A percentile compares a stretch with the other conserved stretches of the same genome.
Conservation (phyloP, 2,888 invertebrate genomes). For the Orthosia gothica region DNA sequence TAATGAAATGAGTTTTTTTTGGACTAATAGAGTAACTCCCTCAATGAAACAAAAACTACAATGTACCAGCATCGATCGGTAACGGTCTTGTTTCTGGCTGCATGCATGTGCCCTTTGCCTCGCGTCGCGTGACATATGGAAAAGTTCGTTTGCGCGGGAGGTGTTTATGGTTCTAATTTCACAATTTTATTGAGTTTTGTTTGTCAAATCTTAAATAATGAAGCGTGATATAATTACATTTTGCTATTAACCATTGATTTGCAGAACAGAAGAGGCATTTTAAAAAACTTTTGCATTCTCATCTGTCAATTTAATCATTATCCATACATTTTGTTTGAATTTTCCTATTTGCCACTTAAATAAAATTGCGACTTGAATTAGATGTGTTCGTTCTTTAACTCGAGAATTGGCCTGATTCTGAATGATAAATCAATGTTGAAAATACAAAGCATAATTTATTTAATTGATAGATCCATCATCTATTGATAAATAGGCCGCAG, state of each 20-base stretch:
- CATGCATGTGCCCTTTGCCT: slow-evolving; percentile 49
- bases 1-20: slow-evolving; percentile 9
- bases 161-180: slow-evolving; percentile 29
- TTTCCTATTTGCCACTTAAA: too few relatives aligned
- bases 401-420: background rate
- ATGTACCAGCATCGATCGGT: slow-evolving; percentile 67
- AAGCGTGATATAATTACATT: too few relatives aligned
- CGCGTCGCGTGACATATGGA: slow-evolving; percentile 34
- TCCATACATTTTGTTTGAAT: too few relatives aligned
- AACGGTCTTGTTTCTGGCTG: slow-evolving; percentile 57
- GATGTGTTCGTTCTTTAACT: background rate
- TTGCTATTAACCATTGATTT: too few relatives aligned
- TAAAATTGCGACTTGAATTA: background rate
- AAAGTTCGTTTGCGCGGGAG: slow-evolving; percentile 59
- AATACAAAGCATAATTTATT: background rate
- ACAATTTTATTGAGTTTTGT: background rate
- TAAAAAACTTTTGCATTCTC: too few relatives aligned
- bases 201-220: background rate
- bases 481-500: background rate
- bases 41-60: slow-evolving; percentile 39
- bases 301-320: too few relatives aligned
- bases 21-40: slow-evolving; percentile 33
- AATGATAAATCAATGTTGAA: background rate
- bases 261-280: too few relatives aligned
- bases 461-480: background rate